Percentiles rank a stretch among this genome's conserved stretches.
phyloP scores from a whole-genome alignment of 2,113 vertebrate species.

The Corythaeola cristata region DNA sequence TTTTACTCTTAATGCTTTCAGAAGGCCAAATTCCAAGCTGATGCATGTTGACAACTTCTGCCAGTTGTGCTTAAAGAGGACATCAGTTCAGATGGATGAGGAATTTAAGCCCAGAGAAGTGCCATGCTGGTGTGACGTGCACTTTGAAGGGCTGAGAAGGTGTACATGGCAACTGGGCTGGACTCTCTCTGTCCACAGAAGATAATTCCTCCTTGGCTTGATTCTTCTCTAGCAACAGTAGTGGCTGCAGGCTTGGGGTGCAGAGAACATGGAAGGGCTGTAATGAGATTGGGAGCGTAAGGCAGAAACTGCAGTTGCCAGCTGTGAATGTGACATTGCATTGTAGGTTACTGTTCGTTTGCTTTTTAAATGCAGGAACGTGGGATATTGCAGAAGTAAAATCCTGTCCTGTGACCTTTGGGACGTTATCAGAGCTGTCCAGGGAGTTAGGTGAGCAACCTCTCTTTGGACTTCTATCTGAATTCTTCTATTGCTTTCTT shows the following conservation, averaged over 20 bases:
- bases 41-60: neutral
- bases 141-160: neutral
- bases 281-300: neutral
- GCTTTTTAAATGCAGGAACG: conserved; percentile 55
- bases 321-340: neutral
- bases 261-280: neutral
- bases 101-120: neutral
- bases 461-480: neutral
- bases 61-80: neutral
- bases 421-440: conserved; percentile 49
- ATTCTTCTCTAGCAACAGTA: neutral
- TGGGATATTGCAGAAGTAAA: conserved; percentile 63
- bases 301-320: neutral
- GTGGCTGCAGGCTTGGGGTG: neutral
- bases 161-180: neutral
- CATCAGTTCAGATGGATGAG: neutral
- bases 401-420: conserved; percentile 60
- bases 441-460: conserved; percentile 51
- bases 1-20: neutral
- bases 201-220: neutral
- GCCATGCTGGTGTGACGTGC: neutral
- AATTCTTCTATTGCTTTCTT: neutral
- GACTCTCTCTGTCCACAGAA: neutral
- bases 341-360: neutral
- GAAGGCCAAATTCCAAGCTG: neutral